Evolutionary conservation across 1,140 invertebrate species (phyloP), one percentile per base, ranked within the genome.

Genomic region (Homalodisca vitripennis): DNA sequence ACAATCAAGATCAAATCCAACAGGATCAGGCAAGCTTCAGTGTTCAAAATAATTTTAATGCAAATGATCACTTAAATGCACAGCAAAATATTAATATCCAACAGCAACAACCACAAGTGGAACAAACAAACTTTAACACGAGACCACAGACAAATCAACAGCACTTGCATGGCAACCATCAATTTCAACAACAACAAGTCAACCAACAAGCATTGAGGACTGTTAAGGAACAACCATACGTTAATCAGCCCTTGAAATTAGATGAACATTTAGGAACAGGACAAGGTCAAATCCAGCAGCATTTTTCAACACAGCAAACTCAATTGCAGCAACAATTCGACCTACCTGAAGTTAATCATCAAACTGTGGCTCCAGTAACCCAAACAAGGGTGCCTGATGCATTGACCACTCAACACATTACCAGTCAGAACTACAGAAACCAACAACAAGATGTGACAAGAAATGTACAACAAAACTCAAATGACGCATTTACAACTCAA

Each of bases 201-300:
- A 68, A 55, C 14, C 48, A 51, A 31, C 48, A 34, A 57, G 13
- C 27, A 24, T 22, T 30, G 12, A 20, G 20, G 29, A n/a, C 48
- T 47, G 30, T 17, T 27, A 26, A 29, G 27, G 32, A 67, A 51
- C 34, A 53, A n/a, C 65, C 34, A 34, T 53, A 67, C n/a, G 26
- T 51, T 13, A 47, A 67, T 29, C 46, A 67, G 46, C 46, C 65
- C 24, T 29, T 48, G 47, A 29, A 47, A 51, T 26, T 48, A n/a
- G 41, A 67, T 29, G 29, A 14, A 26, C 13, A 26, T 14, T 6
- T 63, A n/a, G 30, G 64, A 66, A 72, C 81, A 10, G 82, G 79
- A 74, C 77, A 83, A 62, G 77, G 82, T 67, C 71, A 79, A 2
- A 3, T 10, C 3, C 6, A 22, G 6, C 55, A 60, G 27, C 48